Base-by-base conservation (phyloP, 92 coral and sea anemone genomes). In the Phenganax stokvisi region DNA sequence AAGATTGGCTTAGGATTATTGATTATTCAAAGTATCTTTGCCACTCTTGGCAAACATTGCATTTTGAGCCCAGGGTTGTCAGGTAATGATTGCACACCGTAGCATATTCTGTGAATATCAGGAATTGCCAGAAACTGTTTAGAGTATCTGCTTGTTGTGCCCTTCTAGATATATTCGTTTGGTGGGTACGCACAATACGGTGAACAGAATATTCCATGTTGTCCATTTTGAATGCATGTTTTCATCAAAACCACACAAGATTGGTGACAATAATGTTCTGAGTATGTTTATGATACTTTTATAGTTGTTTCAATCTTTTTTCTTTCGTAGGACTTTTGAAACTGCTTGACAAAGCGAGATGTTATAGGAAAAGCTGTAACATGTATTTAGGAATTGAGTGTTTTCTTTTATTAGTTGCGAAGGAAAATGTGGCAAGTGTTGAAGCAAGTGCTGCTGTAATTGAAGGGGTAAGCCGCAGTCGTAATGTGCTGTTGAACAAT, bases 401-500 rank as follows among this genome's bases (percentile, higher is more conserved):
- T 37, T 37, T 37, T 27, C 15, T 8, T 59, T 47, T 73, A 1
- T 16, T 60, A 93, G 98, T 94, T 51, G 97, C 98, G 1, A 25
- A 84, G 66, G 92, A 89, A 57, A 94, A 94, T 85, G 92, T 94
- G 30, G 92, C 98, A 2, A 77, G 89, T 3, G 86, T 92, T 9
- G 85, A 86, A 9, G 84, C 88, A 66, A 92, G 98, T 79, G 97
- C 98, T 15, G 90, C 94, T 75, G 98, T 94, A 47, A 88, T 94
- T 12, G 98, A 94, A 60, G 98, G 98, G 10, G 98, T 94, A 75
- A 94, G 98, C 73, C 90, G 98, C 71, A 94, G 97, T 81, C 97
- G 98, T 74, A 92, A 94, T 86, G 98, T 97, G 4, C 87, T 94
- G 68, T 84, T 94, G 53, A 94, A 94, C 79, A 93, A 91, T 12